A percentile compares a stretch with the other conserved stretches of the same genome.
phyloP scores from a whole-genome alignment of 2,113 vertebrate genomes.

The Eubucco bourcierii region DNA sequence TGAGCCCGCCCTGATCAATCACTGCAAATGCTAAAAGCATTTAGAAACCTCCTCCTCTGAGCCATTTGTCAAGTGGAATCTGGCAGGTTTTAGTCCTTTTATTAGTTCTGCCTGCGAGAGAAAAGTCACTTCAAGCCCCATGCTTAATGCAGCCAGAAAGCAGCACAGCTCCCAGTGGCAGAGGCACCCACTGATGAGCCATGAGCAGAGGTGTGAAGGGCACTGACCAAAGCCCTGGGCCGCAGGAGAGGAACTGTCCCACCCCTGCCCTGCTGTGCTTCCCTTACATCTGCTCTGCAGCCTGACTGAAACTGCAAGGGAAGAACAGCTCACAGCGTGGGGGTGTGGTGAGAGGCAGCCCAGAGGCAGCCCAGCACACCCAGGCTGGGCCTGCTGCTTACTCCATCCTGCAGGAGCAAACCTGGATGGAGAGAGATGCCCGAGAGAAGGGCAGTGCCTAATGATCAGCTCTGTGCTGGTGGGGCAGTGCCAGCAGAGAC shows the following conservation, averaged over 20 bases:
- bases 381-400: background rate
- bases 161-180: slow-evolving; percentile 20
- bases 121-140: slow-evolving; percentile 46
- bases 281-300: background rate
- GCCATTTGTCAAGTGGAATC: slow-evolving; percentile 54
- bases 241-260: background rate
- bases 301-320: background rate
- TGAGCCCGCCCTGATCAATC: slow-evolving; percentile 39
- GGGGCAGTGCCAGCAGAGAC: background rate
- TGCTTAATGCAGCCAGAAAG: slow-evolving; percentile 49
- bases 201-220: background rate
- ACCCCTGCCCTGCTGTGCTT: background rate
- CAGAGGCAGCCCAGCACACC: background rate
- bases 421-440: background rate
- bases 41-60: slow-evolving; percentile 2
- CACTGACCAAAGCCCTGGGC: slow-evolving; percentile 1
- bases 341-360: background rate
- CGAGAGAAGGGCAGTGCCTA: background rate
- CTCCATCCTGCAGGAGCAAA: background rate
- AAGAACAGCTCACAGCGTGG: background rate
- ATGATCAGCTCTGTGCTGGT: fast-evolving
- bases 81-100: slow-evolving; percentile 60
- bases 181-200: background rate
- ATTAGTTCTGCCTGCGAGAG: slow-evolving; percentile 66
- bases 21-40: slow-evolving; percentile 22